phyloP scores from a whole-genome alignment of 2,113 vertebrate species.

The Coturnix japonica region DNA sequence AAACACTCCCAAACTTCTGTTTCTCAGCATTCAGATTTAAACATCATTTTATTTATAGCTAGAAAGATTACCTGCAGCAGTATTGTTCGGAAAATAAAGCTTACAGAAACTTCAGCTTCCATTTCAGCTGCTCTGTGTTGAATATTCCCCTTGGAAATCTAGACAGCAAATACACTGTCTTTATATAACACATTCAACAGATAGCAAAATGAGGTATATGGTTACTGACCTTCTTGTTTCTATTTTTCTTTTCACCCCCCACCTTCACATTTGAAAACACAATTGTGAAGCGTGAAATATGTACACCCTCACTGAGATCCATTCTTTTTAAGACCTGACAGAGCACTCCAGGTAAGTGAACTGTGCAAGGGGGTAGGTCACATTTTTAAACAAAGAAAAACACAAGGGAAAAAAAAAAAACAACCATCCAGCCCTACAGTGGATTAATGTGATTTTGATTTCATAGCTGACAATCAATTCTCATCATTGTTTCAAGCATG shows the following conservation, averaged over 20 bases:
- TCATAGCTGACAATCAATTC: constrained; percentile 48
- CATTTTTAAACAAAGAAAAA: constrained; percentile 46
- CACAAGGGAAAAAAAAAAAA: not conserved
- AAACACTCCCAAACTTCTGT: constrained; percentile 3
- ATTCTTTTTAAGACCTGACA: constrained; percentile 4
- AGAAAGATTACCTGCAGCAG: constrained; percentile 53
- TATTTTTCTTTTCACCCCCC: not conserved
- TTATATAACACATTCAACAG: not conserved
- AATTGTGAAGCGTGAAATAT: constrained; percentile 4
- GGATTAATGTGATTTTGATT: constrained; percentile 48
- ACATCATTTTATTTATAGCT: constrained; percentile 58
- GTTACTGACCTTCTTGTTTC: not conserved
- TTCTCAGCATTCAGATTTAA: constrained; percentile 43
- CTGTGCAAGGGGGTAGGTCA: constrained; percentile 21
- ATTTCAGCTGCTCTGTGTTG: constrained; percentile 6
- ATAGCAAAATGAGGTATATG: not conserved
- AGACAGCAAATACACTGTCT: not conserved
- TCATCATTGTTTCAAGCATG: constrained; percentile 52
- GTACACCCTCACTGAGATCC: not conserved
- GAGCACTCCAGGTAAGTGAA: constrained; percentile 24
- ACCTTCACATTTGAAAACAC: not conserved
- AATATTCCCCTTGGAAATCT: constrained; percentile 4
- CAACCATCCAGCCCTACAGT: not conserved
- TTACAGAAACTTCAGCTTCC: constrained; percentile 20
- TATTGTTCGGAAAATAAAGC: not conserved